These are phyloP conservation scores for Luffia ferchaultella DNA, from an alignment of 2,888 invertebrate species.

Conservation along the genomic window DNA sequence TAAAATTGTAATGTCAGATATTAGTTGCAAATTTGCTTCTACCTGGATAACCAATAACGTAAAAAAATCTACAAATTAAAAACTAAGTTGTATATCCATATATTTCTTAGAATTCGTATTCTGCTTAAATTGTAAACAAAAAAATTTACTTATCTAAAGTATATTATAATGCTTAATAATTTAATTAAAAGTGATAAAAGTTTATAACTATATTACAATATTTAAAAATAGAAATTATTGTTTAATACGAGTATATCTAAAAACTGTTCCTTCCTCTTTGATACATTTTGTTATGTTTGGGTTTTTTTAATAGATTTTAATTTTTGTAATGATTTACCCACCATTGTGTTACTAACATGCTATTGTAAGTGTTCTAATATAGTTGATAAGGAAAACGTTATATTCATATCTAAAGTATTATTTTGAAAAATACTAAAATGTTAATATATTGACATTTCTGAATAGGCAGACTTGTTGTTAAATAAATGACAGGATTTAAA, in stretches of 20 bases:
- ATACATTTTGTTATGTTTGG: neutral
- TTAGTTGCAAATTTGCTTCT: no score
- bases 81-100: no score
- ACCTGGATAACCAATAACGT: no score
- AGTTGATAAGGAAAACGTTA: constrained; percentile 4
- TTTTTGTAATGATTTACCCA: constrained; percentile 7
- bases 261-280: neutral
- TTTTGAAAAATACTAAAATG: constrained; percentile 2
- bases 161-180: neutral
- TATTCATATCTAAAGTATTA: constrained; percentile 3
- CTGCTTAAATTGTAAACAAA: constrained; percentile 15
- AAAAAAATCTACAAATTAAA: no score
- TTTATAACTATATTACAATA: neutral
- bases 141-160: constrained; percentile 6
- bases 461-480: neutral
- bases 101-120: no score
- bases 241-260: neutral
- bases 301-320: neutral
- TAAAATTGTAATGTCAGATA: no score
- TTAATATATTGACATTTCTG: neutral
- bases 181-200: neutral
- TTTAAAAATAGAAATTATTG: neutral
- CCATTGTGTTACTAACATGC: constrained; percentile 6
- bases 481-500: no score
- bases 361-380: constrained; percentile 2